Base-by-base conservation (phyloP, 1,140 invertebrate species). In the Pectinophora gossypiella region DNA sequence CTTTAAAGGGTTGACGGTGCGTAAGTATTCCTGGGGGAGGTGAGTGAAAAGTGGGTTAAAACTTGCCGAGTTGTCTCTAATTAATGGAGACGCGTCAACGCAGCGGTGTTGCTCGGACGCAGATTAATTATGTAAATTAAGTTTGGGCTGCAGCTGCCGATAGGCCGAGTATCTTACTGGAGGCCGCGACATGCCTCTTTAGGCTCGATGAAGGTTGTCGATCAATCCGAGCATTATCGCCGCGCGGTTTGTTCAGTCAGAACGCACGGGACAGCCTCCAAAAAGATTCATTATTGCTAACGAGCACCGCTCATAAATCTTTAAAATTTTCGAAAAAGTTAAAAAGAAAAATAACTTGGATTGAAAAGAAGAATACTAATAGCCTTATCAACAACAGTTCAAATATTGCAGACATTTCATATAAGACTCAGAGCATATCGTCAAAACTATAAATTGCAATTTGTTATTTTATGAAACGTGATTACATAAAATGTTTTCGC, bases 41-140 rank as follows among this genome's bases (percentile, higher is more conserved):
- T 38, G 32, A 23, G 15, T 23, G 19, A 23, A 45, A 49, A 46
- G 47, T 50, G 20, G 42, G 47, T 38, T 50, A 38, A 50, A 51
- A 50, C 54, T 56, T 50, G 48, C 48, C 45, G 27, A 53, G 51
- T 64, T 61, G 49, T 53, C 22, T 35, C 60, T 63, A 66, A 69
- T 66, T 65, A 63, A 63, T 66, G 56, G 54, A 59, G 59, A 58
- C 55, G 45, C 59, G 62, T 59, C 65, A 64, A 61, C 51, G 49
- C 49, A 60, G 56, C 51, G 48, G 46, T 51, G 35, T 49, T 38
- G 55, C 58, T 58, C 53, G 58, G 59, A 70, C 64, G 44, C 59
- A 63, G 64, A 73, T 70, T 77, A 72, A 74, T 77, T 74, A 77
- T 72, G 68, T 65, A 72, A 72, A 77, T 70, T 59, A 63, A 59